phyloP scores from a whole-genome alignment of 2,113 vertebrate species.

The Nettapus auritus region DNA sequence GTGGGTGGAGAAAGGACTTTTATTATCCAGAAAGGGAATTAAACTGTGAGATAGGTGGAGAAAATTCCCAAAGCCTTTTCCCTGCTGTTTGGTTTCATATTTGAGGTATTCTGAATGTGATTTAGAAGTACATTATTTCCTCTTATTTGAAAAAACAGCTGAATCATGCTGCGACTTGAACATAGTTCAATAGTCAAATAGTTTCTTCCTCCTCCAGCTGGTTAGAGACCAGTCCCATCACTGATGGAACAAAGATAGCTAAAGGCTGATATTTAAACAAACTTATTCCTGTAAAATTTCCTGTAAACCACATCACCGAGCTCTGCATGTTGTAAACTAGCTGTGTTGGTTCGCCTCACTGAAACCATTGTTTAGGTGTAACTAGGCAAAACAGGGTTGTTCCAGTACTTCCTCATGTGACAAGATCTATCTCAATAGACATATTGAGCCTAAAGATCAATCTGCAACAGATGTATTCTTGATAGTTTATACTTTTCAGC shows the following conservation, averaged over 20 bases:
- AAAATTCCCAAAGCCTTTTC: background rate
- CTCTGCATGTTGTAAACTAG: background rate
- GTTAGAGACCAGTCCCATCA: fast-evolving
- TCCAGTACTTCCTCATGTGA: background rate
- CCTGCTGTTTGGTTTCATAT: background rate
- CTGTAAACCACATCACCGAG: background rate
- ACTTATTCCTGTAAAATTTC: background rate
- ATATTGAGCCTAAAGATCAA: background rate
- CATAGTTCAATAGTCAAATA: background rate
- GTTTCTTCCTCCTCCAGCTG: background rate
- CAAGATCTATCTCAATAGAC: background rate
- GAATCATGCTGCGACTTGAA: background rate
- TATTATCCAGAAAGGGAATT: background rate
- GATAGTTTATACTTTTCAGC: background rate
- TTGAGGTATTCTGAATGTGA: background rate
- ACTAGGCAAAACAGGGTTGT: background rate
- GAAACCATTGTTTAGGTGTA: background rate
- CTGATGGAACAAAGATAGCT: background rate
- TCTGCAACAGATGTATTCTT: background rate
- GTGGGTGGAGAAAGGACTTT: background rate
- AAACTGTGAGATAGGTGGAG: background rate
- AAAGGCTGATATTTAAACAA: background rate
- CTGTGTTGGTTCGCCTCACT: background rate
- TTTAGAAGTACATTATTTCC: background rate
- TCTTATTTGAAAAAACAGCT: background rate